Evolutionary conservation across 2,797 vertebrate genomes (phyloP), one percentile per base, ranked within the genome.

Genomic region (Diceros bicornis): DNA sequence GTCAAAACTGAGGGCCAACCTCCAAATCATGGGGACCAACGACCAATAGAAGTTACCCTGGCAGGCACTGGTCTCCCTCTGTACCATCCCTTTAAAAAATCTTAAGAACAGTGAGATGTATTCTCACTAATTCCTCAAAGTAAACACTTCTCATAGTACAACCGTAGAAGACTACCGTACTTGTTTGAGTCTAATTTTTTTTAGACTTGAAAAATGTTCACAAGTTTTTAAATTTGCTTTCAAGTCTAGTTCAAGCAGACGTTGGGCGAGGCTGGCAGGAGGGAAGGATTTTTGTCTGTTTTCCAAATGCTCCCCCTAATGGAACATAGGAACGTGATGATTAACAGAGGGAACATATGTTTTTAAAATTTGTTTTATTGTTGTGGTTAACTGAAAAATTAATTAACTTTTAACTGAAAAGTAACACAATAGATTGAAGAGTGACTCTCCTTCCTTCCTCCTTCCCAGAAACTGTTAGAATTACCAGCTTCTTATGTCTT

Each of bases 191-290:
- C 55, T 89, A 55, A 64, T 92, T 66, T 55, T 27, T 61, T 74
- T 84, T 52, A 52, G 78, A 78, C 27, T 72, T 92, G 4, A 84
- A 92, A 96, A 84, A 32, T 50, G 71, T 84, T 57, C 55, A 29
- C 44, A 79, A 72, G 13, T 34, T 59, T 79, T 94, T 62, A 69
- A 71, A 50, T 29, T 44, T 89, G 59, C 37, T 85, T 95, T 66
- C 27, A 16, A 74, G 61, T 79, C 50, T 84, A 74, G 47, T 85
- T 78, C 59, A 62, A 95, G 47, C 16, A 16, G 71, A 62, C 6
- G 0, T 23, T 23, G 27, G 59, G 13, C 9, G 32, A 94, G 72
- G 17, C 32, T 66, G 85, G 20, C 37, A 68, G 34, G 5, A 88
- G 47, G 50, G 32, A 64, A n/a, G 69, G 52, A 92, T 77, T 41